Evolutionary conservation across 2,888 invertebrate species (phyloP), one percentile per base, ranked within the genome.

Genomic region (Trimorus sp.): DNA sequence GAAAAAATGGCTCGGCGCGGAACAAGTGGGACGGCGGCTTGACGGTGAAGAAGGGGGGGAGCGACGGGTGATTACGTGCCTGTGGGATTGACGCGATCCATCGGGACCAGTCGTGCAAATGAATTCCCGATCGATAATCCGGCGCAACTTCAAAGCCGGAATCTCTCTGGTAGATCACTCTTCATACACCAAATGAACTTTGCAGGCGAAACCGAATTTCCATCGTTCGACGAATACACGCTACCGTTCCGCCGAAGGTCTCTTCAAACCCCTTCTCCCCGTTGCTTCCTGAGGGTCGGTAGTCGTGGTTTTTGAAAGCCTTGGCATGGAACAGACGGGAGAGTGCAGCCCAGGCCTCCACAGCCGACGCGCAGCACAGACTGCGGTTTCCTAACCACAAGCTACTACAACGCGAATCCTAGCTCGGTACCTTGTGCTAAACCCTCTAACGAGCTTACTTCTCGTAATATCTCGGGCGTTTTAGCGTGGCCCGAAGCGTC

Each of bases 361-460:
- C 88, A 88, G 89, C 87, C 86, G 86, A 85, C 86, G 88, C 85
- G 87, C 86, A 88, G 88, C 88, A 88, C 89, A 89, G 88, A 89
- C 87, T 90, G 90, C 85, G 90, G 91, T 89, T 90, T 87, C 84
- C 84, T 86, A 86, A 90, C 91, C 91, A 80, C 91, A 91, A 90
- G 88, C 90, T 90, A 88, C 89, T 90, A 88, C 89, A 83, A 86
- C 83, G 85, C 83, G 85, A 84, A 87, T 86, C 83, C 85, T 70
- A 79, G 78, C 69, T 80, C 73, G 85, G 83, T 69, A 85, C 85
- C 76, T 81, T 85, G 84, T 85, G 87, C 87, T 88, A 87, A 89
- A 90, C 88, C 88, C 88, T 88, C 88, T 90, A 91, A 90, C 90
- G 89, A 91, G 91, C 90, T 91, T 90, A 90, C 89, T 88, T 90